phyloP scores from a whole-genome alignment of 1,140 invertebrate species.

The Battus philenor region DNA sequence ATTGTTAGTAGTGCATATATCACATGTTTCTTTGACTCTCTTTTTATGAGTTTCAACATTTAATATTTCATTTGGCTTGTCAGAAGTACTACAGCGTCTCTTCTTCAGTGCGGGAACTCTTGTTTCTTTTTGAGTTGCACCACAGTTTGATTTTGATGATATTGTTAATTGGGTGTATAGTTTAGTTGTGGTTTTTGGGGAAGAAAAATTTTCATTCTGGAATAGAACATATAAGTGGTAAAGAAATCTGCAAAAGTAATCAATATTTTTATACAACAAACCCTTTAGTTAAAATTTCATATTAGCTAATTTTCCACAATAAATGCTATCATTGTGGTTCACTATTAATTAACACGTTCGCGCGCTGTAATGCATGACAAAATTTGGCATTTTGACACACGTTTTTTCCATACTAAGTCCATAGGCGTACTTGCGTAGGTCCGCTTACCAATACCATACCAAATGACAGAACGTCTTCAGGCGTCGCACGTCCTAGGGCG shows the following conservation, averaged over 20 bases:
- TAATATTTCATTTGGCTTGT: slow-evolving; percentile 58
- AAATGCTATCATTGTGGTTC: too few relatives aligned
- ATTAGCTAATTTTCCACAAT: too few relatives aligned
- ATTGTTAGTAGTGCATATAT: slow-evolving; percentile 56
- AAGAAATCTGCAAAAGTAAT: background rate
- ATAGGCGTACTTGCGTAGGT: too few relatives aligned
- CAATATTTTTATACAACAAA: background rate
- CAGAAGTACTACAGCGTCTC: slow-evolving; percentile 61
- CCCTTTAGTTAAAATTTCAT: background rate
- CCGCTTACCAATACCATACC: too few relatives aligned
- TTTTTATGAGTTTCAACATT: slow-evolving; percentile 50
- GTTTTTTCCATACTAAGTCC: too few relatives aligned
- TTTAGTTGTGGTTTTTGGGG: slow-evolving; percentile 62
- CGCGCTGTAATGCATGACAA: too few relatives aligned
- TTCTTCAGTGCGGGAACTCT: slow-evolving; percentile 61
- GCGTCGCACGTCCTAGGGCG: too few relatives aligned
- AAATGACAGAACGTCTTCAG: too few relatives aligned
- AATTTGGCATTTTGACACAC: too few relatives aligned
- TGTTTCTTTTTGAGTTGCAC: slow-evolving; percentile 44
- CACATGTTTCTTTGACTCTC: slow-evolving; percentile 53
- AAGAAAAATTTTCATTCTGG: slow-evolving; percentile 58
- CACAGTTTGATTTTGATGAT: slow-evolving; percentile 52
- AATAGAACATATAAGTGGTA: slow-evolving; percentile 26
- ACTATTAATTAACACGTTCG: too few relatives aligned
- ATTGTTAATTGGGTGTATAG: slow-evolving; percentile 66